Evolutionary conservation across 2,113 vertebrate genomes (phyloP), one percentile per base, ranked within the genome.

Genomic region (Terrapene triunguis): DNA sequence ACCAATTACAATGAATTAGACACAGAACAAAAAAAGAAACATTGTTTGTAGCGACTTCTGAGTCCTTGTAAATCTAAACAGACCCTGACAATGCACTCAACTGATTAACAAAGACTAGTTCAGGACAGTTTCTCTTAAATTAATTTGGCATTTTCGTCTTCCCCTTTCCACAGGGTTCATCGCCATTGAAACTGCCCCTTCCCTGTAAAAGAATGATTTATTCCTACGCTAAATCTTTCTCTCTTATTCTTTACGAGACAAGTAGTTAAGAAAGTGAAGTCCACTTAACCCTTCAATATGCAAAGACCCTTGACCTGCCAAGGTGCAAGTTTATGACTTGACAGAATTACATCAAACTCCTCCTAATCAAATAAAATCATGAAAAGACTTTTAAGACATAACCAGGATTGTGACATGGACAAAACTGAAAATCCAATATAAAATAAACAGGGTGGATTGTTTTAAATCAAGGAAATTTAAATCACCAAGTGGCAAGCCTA

Each of bases 181-280:
- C 42, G 92, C 86, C 57, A 93, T 80, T 90, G 96, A 93, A 85
- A 87, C 79, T 59, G 91, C 85, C 89, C 87, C 94, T 29, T 87
- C 69, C 69, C 87, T 93, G 17, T 82, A 76, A 84, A 84, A 62
- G 54, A 84, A 35, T 69, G 82, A 95, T 94, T 93, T 84, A 94
- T 82, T 95, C 42, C 81, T 74, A 44, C 78, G 78, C 90, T 74
- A 91, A 91, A 29, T 24, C 27, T 76, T 89, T 95, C 90, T 9
- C 32, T 80, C 4, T 90, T 91, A 78, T 54, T 95, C 79, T 83
- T 95, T 80, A 86, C 25, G 24, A 93, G 54, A 87, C 87, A 86
- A 96, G 82, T 95, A 91, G 94, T 81, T 29, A 89, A 89, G 47
- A 24, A 24, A 93, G 24, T 90, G 35, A 8, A 89, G 80, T 32